Evolutionary conservation across 2,888 invertebrate genomes (phyloP).

Genomic region (Rhingia campestris): DNA sequence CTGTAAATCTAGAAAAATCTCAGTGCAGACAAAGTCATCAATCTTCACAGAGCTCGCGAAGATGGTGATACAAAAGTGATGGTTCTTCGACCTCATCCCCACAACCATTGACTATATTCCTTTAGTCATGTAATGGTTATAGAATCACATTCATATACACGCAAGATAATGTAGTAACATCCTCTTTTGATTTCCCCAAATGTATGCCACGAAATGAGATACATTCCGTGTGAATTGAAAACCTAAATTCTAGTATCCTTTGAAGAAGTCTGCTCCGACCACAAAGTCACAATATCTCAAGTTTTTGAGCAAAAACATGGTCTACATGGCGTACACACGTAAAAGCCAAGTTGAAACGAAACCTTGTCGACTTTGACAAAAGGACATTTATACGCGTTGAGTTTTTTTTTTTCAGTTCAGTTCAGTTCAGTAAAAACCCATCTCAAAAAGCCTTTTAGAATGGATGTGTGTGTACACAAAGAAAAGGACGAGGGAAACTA

Average conservation of each 20-base stretch:
- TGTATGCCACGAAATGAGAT: conserved; percentile 31
- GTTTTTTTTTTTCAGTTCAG: conserved; percentile 5
- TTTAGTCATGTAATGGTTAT: conserved; percentile 36
- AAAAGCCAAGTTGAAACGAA: conserved; percentile 31
- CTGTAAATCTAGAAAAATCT: conserved; percentile 61
- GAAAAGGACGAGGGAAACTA: not conserved
- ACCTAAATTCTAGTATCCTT: conserved; percentile 34
- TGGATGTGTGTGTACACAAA: not conserved
- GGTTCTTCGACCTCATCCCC: not conserved
- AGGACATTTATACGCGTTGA: conserved; percentile 34
- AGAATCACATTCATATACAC: conserved; percentile 44
- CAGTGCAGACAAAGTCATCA: conserved; percentile 68
- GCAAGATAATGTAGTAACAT: not conserved
- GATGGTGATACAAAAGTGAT: conserved; percentile 47
- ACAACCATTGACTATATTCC: not conserved
- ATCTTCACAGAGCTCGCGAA: conserved; percentile 50
- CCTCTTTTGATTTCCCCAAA: conserved; percentile 38
- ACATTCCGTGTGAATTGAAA: not conserved
- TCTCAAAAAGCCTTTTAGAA: conserved; percentile 15
- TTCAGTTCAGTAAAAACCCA: conserved; percentile 1
- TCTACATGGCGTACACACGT: conserved; percentile 25
- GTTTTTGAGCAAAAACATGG: conserved; percentile 14
- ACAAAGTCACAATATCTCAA: conserved; percentile 49
- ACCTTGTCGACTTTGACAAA: conserved; percentile 32
- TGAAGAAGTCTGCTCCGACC: not conserved